A percentile compares a stretch with the other conserved stretches of the same genome.
phyloP scores from a whole-genome alignment of 2,888 invertebrate species.

The Amphipyra berbera region DNA sequence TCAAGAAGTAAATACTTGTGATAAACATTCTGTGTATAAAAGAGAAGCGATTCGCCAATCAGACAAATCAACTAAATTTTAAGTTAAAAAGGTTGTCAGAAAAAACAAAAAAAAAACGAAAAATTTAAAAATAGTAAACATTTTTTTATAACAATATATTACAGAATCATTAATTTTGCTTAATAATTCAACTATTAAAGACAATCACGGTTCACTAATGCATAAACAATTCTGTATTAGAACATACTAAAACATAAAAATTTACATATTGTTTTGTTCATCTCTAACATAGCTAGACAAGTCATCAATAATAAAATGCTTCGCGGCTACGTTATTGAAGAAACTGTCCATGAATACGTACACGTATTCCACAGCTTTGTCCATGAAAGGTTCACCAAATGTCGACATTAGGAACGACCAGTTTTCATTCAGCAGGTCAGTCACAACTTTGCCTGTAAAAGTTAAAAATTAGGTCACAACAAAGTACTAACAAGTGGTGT shows the following conservation, averaged over 20 bases:
- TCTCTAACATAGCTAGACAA: constrained; percentile 46
- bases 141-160: constrained; percentile 7
- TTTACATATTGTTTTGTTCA: neutral
- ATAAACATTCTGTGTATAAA: too few relatives aligned
- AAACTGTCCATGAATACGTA: constrained; percentile 47
- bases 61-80: too few relatives aligned
- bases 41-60: too few relatives aligned
- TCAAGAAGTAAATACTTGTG: too few relatives aligned
- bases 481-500: constrained; percentile 4
- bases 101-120: too few relatives aligned
- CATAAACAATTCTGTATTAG: too few relatives aligned
- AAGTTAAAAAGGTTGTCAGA: too few relatives aligned
- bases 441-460: neutral
- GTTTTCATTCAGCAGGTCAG: too few relatives aligned
- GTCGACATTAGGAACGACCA: constrained; percentile 42
- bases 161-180: too few relatives aligned
- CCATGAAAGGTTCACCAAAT: constrained; percentile 60
- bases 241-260: constrained; percentile 1
- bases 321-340: constrained; percentile 42
- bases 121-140: neutral
- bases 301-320: constrained; percentile 54
- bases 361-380: constrained; percentile 56
- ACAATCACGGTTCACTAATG: neutral
- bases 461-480: constrained; percentile 20
- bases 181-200: neutral